Conservation (phyloP, 2,113 vertebrate genomes). For the Talpa occidentalis region DNA sequence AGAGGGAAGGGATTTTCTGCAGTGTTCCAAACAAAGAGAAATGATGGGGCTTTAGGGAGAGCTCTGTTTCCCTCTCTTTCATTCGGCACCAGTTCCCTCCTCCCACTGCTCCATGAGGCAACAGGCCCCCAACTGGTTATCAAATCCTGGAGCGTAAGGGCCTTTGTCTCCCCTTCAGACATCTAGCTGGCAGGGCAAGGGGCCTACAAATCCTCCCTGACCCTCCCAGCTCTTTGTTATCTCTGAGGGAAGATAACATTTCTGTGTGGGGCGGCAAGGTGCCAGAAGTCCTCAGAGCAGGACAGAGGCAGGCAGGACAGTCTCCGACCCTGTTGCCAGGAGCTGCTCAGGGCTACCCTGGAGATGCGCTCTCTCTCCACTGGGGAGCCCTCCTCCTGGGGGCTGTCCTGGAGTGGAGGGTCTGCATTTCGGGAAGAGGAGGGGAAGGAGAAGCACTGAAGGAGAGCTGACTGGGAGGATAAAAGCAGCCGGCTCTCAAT, state of each 20-base stretch:
- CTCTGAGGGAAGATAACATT: conserved; percentile 76
- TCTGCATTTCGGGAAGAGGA: background rate
- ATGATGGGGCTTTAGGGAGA: conserved; percentile 59
- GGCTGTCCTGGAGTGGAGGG: background rate
- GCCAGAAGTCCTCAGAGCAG: conserved; percentile 57
- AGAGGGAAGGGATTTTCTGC: conserved; percentile 31
- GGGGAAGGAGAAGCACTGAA: background rate
- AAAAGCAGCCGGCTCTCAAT: background rate
- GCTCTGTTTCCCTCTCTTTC: conserved; percentile 40
- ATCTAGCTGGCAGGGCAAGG: conserved; percentile 55
- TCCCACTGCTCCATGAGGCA: conserved; percentile 51
- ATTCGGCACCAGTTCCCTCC: conserved; percentile 18
- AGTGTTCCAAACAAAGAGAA: conserved; percentile 62
- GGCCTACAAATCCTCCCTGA: conserved; percentile 70
- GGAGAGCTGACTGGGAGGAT: background rate
- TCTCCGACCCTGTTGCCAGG: background rate
- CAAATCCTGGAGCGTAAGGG: conserved; percentile 63
- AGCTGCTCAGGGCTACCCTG: background rate
- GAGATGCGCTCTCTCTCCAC: background rate
- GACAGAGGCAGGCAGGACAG: background rate
- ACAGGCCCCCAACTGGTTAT: conserved; percentile 70
- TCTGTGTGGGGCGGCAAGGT: conserved; percentile 71
- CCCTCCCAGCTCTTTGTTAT: conserved; percentile 79
- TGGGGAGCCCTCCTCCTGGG: background rate
- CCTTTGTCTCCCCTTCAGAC: conserved; percentile 69